Conservation (phyloP, 2,888 invertebrate genomes). For the Matsumyia berberina region DNA sequence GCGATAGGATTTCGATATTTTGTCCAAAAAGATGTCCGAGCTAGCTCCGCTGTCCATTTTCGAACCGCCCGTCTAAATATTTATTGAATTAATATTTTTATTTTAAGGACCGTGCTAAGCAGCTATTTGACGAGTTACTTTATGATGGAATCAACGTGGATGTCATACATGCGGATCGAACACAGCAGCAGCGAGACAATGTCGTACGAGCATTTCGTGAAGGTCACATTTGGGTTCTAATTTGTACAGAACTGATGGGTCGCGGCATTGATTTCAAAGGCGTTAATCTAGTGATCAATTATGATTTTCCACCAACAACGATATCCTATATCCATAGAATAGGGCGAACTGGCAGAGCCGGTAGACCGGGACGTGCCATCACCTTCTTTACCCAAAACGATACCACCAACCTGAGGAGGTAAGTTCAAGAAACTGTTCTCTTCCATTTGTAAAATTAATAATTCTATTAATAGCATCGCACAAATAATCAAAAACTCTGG, state of each 20-base stretch:
- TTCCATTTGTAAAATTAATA: neutral
- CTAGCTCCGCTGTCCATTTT: neutral
- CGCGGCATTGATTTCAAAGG: constrained; percentile 98
- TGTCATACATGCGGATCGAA: constrained; percentile 95
- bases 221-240: constrained; percentile 97
- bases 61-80: neutral
- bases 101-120: constrained; percentile 94
- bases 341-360: constrained; percentile 96
- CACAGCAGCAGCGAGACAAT: constrained; percentile 95
- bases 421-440: constrained; percentile 64
- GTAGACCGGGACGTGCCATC: constrained; percentile 93
- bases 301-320: constrained; percentile 96
- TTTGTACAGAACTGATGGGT: constrained; percentile 98
- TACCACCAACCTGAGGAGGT: constrained; percentile 93
- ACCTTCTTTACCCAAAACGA: constrained; percentile 98
- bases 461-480: constrained; percentile 89
- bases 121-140: constrained; percentile 94
- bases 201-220: constrained; percentile 95
- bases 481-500: constrained; percentile 95
- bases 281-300: constrained; percentile 98
- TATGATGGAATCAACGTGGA: constrained; percentile 97
- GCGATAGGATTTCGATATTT: neutral
- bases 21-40: no score
- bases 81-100: neutral
- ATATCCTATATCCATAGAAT: constrained; percentile 96